A percentile compares a stretch with the other conserved stretches of the same genome.
These are phyloP conservation scores for Scaptomyza flava DNA, from an alignment of 2,888 invertebrate species.

Conservation along the genomic window DNA sequence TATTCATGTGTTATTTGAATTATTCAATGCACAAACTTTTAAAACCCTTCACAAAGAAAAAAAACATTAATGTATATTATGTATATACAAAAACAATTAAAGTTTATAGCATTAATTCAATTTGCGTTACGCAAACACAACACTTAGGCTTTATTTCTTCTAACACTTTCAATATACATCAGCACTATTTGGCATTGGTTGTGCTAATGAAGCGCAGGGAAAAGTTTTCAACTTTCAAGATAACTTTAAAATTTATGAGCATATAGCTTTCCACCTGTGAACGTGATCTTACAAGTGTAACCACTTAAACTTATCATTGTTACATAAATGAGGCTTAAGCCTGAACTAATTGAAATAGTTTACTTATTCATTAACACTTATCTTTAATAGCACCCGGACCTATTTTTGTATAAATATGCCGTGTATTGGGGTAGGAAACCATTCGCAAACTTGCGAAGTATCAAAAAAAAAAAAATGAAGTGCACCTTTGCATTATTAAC, in stretches of 20 bases:
- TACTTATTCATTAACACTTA: conserved; percentile 36
- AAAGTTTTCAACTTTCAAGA: background rate
- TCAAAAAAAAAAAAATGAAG: conserved; percentile 47
- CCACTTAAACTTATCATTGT: conserved; percentile 39
- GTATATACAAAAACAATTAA: too few relatives aligned
- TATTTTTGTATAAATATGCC: conserved; percentile 59
- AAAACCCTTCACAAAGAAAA: too few relatives aligned
- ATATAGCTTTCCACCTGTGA: background rate
- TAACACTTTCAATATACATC: too few relatives aligned
- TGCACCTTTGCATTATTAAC: conserved; percentile 30
- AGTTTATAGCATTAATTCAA: too few relatives aligned
- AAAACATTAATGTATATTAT: too few relatives aligned
- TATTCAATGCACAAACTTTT: too few relatives aligned
- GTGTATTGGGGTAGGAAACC: conserved; percentile 36
- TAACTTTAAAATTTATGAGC: too few relatives aligned
- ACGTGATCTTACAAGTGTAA: background rate
- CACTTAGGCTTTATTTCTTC: too few relatives aligned
- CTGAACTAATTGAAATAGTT: conserved; percentile 35
- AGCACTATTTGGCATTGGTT: too few relatives aligned
- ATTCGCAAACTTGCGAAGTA: conserved; percentile 49
- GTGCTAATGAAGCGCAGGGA: background rate
- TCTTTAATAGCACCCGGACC: conserved; percentile 16
- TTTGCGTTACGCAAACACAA: too few relatives aligned
- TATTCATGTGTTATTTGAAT: too few relatives aligned
- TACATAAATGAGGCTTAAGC: conserved; percentile 19